These are phyloP conservation scores for Sinohyriopsis cumingii DNA, from an alignment of 2,888 invertebrate species.

Conservation along the genomic window DNA sequence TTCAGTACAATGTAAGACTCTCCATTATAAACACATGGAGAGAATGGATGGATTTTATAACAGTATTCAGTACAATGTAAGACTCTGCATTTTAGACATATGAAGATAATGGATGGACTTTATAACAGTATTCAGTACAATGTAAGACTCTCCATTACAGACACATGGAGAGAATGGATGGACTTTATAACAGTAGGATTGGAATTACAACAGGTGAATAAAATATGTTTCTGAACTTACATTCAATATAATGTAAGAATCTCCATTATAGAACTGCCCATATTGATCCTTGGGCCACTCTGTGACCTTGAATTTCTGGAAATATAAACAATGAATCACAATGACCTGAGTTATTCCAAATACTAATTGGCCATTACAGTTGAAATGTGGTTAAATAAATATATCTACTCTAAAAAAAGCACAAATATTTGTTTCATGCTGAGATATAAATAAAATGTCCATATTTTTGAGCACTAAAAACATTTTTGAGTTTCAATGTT, in stretches of 20 bases:
- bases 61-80: constrained; percentile 23
- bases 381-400: background rate
- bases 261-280: constrained; percentile 66
- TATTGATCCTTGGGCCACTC: constrained; percentile 62
- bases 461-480: no score
- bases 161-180: no score
- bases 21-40: background rate
- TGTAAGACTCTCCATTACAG: constrained; percentile 21
- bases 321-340: constrained; percentile 13
- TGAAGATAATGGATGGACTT: no score
- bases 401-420: background rate
- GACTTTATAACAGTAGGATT: no score
- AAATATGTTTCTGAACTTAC: constrained; percentile 42
- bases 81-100: constrained; percentile 11
- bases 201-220: no score
- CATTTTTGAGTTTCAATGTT: no score
- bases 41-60: no score
- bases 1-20: constrained; percentile 32
- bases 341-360: background rate
- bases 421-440: background rate
- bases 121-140: constrained; percentile 14
- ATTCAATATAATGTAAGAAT: constrained; percentile 67
- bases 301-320: constrained; percentile 63
- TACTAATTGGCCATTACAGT: background rate
- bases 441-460: background rate